phyloP scores from a whole-genome alignment of 1,140 invertebrate species.

The Drosophila repleta region DNA sequence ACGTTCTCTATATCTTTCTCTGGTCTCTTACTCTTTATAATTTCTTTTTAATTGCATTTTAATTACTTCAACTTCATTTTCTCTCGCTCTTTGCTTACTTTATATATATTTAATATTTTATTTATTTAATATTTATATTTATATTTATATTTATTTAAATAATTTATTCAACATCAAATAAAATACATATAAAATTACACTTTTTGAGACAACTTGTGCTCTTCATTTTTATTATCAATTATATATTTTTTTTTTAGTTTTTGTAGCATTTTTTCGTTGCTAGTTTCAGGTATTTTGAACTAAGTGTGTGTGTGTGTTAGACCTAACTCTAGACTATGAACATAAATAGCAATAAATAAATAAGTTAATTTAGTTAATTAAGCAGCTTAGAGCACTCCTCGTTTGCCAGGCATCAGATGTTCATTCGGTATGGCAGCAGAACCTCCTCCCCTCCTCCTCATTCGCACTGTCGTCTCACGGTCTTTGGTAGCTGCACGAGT shows the following conservation, averaged over 20 bases:
- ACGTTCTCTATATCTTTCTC: conserved; percentile 27
- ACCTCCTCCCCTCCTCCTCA: conserved; percentile 48
- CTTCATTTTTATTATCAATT: conserved; percentile 44
- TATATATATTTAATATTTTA: no score
- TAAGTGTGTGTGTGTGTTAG: conserved; percentile 76
- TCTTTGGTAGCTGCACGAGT: conserved; percentile 73
- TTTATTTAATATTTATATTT: conserved; percentile 19
- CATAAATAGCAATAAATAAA: conserved; percentile 44
- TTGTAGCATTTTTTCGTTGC: conserved; percentile 73
- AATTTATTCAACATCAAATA: conserved; percentile 52
- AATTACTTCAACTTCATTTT: background rate
- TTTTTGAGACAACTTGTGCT: conserved; percentile 58
- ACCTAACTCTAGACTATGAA: conserved; percentile 41
- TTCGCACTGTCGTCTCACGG: conserved; percentile 26
- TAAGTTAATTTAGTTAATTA: conserved; percentile 38
- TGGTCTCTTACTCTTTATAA: conserved; percentile 32
- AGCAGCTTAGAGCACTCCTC: conserved; percentile 54
- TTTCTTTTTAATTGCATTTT: conserved; percentile 38
- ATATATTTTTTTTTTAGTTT: conserved; percentile 60
- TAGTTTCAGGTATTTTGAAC: conserved; percentile 57
- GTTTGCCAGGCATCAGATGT: conserved; percentile 48
- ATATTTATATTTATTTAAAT: conserved; percentile 63
- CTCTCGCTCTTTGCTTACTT: background rate
- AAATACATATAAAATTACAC: conserved; percentile 35
- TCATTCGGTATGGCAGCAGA: conserved; percentile 67